These are phyloP conservation scores for Xenopus laevis DNA, from an alignment of 2,113 vertebrate genomes.

Conservation along the genomic window DNA sequence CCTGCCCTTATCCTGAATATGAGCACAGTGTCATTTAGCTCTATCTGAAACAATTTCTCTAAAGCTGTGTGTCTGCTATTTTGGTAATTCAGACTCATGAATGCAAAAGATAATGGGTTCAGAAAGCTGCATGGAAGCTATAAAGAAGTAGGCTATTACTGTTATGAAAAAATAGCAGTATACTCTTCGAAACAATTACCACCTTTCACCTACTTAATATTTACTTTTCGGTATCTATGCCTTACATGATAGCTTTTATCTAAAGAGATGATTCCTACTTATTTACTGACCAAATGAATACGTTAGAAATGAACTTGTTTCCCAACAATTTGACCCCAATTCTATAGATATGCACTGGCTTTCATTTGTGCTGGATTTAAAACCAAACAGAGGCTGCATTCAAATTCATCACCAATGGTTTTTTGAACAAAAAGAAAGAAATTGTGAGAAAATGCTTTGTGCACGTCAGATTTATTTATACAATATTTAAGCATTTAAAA, in stretches of 20 bases:
- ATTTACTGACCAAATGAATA: background rate
- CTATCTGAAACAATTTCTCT: slow-evolving; percentile 27
- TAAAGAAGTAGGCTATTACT: slow-evolving; percentile 18
- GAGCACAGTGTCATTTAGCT: background rate
- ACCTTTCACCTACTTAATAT: slow-evolving; percentile 34
- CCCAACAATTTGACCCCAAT: background rate
- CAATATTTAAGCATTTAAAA: background rate
- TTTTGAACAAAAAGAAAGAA: background rate
- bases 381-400: background rate
- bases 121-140: slow-evolving; percentile 18
- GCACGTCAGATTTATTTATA: background rate
- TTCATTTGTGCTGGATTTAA: slow-evolving; percentile 2
- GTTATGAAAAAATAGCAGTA: slow-evolving; percentile 10
- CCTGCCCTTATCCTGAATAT: no score
- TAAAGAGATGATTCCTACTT: background rate
- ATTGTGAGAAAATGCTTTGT: background rate
- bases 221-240: background rate
- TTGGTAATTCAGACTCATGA: slow-evolving; percentile 28
- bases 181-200: slow-evolving; percentile 13
- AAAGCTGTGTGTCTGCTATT: slow-evolving; percentile 5
- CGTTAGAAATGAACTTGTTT: background rate
- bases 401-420: background rate
- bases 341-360: background rate
- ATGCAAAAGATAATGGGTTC: slow-evolving; percentile 8
- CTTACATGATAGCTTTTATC: slow-evolving; percentile 21